A percentile compares a stretch with the other conserved stretches of the same genome.
Evolutionary conservation across 2,888 invertebrate species (phyloP).

Genomic region (Cantharis nigra): DNA sequence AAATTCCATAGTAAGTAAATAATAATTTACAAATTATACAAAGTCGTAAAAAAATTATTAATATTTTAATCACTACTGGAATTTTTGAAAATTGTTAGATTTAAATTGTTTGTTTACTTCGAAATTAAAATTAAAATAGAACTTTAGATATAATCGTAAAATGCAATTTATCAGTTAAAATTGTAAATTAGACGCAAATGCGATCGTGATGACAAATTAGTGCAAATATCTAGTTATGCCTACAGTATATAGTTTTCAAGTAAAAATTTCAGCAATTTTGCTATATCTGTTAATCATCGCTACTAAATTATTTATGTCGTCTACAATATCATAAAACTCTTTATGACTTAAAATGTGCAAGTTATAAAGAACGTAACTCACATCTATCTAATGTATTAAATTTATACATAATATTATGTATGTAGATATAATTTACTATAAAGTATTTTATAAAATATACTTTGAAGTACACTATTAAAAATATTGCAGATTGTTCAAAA

Average conservation of each 20-base stretch:
- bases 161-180: no score
- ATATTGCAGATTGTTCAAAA: neutral
- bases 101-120: no score
- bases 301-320: neutral
- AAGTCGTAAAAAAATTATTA: no score
- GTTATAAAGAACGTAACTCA: neutral
- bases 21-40: no score
- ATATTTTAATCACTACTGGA: no score
- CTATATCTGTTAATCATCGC: neutral
- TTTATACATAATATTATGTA: neutral
- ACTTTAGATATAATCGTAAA: no score
- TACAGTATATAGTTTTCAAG: neutral
- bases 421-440: neutral
- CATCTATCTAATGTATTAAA: neutral
- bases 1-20: no score
- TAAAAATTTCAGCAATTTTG: neutral
- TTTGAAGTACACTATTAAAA: neutral
- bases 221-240: no score
- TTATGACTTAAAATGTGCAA: neutral
- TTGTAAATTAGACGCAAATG: no score
- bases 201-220: no score
- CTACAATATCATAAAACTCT: neutral
- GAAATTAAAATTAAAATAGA: no score
- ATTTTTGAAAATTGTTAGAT: no score
- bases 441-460: neutral